Conservation (phyloP, 2,888 invertebrate species). For the Baccha elongata region DNA sequence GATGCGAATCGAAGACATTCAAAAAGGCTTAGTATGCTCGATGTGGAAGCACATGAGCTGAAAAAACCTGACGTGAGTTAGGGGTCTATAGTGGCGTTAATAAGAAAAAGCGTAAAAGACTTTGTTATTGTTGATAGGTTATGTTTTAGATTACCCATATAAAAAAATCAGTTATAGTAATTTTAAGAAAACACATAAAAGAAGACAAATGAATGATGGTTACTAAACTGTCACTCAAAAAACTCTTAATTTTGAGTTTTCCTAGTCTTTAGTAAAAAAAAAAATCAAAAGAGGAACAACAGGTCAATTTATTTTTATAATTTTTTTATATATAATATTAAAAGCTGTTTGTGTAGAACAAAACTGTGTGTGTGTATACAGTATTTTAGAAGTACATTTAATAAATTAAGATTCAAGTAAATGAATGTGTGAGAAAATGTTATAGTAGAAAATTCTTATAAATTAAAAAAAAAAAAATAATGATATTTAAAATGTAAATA, state of each 20-base stretch:
- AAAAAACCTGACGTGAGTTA: constrained; percentile 28
- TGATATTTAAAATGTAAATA: constrained; percentile 30
- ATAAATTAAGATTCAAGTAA: constrained; percentile 4
- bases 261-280: constrained; percentile 24
- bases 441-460: constrained; percentile 1
- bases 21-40: constrained; percentile 50
- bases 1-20: constrained; percentile 59
- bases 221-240: constrained; percentile 4
- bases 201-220: constrained; percentile 2
- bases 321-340: too few relatives aligned
- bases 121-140: constrained; percentile 42
- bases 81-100: background rate
- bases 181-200: constrained; percentile 8
- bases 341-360: constrained; percentile 27
- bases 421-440: constrained; percentile 52
- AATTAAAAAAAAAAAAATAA: background rate
- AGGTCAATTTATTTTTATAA: constrained; percentile 12
- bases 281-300: constrained; percentile 1
- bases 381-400: constrained; percentile 65
- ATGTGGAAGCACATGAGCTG: constrained; percentile 38
- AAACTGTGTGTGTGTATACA: constrained; percentile 49
- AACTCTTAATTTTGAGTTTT: constrained; percentile 15
- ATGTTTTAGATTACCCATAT: constrained; percentile 13
- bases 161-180: constrained; percentile 19
- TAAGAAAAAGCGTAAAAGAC: constrained; percentile 50